Percentiles rank a stretch among this genome's conserved stretches.
Conservation (phyloP, 2,113 vertebrate genomes). For the Poecile atricapillus region DNA sequence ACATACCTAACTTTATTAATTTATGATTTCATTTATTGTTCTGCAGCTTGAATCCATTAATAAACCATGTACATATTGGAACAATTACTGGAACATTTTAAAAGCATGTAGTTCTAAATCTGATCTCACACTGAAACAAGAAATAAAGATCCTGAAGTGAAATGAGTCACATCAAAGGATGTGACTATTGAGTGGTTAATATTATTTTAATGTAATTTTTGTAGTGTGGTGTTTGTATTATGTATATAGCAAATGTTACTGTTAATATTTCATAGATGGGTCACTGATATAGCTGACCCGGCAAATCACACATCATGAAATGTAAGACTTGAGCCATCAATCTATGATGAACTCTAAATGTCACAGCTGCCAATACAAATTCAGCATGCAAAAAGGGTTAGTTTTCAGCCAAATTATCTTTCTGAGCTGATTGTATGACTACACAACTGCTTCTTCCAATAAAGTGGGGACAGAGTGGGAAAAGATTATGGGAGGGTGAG, state of each 20-base stretch:
- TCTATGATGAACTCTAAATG: not conserved
- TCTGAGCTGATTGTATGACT: not conserved
- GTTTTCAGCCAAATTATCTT: not conserved
- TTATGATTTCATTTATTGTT: not conserved
- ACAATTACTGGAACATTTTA: constrained; percentile 5
- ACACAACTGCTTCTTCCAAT: not conserved
- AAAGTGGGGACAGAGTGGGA: not conserved
- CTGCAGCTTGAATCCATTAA: constrained; percentile 20
- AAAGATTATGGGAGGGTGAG: not conserved
- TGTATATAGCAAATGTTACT: not conserved
- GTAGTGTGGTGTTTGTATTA: not conserved
- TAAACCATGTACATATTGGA: not conserved
- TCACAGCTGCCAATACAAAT: not conserved
- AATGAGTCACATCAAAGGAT: constrained; percentile 1
- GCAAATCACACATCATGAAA: not conserved
- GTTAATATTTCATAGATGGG: not conserved
- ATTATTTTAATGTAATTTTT: not conserved
- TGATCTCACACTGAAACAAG: not conserved
- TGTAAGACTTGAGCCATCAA: not conserved
- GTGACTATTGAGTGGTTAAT: not conserved
- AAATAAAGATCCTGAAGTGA: not conserved
- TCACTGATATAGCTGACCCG: not conserved
- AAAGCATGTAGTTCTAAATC: not conserved
- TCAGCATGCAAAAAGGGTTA: not conserved
- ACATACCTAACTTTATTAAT: not conserved